Evolutionary conservation across 2,797 vertebrate species (phyloP).

Genomic region (Semotilus atromaculatus): DNA sequence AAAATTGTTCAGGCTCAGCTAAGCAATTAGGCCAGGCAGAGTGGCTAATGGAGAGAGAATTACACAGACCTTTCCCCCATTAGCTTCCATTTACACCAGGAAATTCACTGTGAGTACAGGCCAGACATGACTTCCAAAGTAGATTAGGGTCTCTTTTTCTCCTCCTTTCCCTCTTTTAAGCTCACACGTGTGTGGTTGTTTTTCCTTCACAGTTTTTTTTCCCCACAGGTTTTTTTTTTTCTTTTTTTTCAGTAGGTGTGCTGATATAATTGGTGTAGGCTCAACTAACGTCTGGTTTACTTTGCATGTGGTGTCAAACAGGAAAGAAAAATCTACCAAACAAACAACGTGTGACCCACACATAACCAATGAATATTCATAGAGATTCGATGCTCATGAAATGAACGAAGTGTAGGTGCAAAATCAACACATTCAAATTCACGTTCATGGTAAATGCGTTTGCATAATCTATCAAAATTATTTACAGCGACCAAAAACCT

Average conservation of each 20-base stretch:
- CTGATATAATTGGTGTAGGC: background rate
- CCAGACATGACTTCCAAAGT: slow-evolving; percentile 75
- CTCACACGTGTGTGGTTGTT: background rate
- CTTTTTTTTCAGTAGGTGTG: slow-evolving; percentile 11
- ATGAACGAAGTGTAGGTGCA: background rate
- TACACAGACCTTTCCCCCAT: slow-evolving; percentile 80
- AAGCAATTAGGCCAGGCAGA: slow-evolving; percentile 79
- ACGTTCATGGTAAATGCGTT: background rate
- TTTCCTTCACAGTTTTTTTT: background rate
- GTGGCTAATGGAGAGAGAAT: slow-evolving; percentile 79
- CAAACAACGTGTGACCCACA: slow-evolving; percentile 2
- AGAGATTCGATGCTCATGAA: background rate
- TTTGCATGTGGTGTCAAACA: background rate
- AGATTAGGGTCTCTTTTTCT: slow-evolving; percentile 64
- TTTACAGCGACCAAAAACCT: background rate
- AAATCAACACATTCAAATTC: background rate
- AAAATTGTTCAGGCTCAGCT: slow-evolving; percentile 80
- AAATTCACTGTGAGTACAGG: slow-evolving; percentile 73
- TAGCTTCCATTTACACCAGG: slow-evolving; percentile 80
- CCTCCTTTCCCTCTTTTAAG: slow-evolving; percentile 9
- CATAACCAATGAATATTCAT: slow-evolving; percentile 25
- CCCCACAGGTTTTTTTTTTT: slow-evolving; percentile 15
- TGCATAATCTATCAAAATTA: background rate
- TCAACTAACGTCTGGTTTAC: background rate
- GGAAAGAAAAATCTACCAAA: background rate